Conservation (phyloP, 2,113 vertebrate species). For the Tenrec ecaudatus region DNA sequence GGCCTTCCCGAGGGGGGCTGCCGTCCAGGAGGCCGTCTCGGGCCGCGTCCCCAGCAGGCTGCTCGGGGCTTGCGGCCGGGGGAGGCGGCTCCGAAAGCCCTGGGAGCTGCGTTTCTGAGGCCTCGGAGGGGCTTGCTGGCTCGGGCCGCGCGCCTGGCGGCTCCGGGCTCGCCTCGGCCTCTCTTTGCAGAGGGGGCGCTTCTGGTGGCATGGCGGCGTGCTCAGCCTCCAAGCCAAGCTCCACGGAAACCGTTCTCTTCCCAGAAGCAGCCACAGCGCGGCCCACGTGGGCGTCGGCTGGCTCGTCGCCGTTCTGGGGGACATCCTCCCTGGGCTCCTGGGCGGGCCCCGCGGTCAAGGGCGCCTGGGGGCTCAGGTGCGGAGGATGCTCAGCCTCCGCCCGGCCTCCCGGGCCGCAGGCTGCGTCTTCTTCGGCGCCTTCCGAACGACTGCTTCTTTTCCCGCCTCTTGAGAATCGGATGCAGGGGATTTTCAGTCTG, state of each 20-base stretch:
- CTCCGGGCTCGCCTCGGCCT: slow-evolving; percentile 65
- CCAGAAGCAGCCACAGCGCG: background rate
- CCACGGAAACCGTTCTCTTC: slow-evolving; percentile 76
- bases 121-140: slow-evolving; percentile 64
- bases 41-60: slow-evolving; percentile 63
- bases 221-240: slow-evolving; percentile 61
- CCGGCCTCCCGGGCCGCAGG: slow-evolving; percentile 73
- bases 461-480: slow-evolving; percentile 84
- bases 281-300: slow-evolving; percentile 9
- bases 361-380: slow-evolving; percentile 70
- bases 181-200: slow-evolving; percentile 64
- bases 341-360: slow-evolving; percentile 25
- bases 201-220: background rate
- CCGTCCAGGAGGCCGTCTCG: background rate
- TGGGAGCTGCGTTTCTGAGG: rapidly evolving
- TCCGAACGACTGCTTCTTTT: slow-evolving; percentile 77
- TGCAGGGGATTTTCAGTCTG: slow-evolving; percentile 85
- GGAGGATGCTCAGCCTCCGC: slow-evolving; percentile 53
- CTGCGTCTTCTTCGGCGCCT: slow-evolving; percentile 79
- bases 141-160: slow-evolving; percentile 50
- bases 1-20: slow-evolving; percentile 44
- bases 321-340: background rate
- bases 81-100: slow-evolving; percentile 1
- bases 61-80: slow-evolving; percentile 9
- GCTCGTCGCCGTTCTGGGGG: slow-evolving; percentile 24